Percentiles rank a stretch among this genome's conserved stretches.
Conservation (phyloP, 53 echinoderm and acorn worm genomes). For the Stichopus horrens region DNA sequence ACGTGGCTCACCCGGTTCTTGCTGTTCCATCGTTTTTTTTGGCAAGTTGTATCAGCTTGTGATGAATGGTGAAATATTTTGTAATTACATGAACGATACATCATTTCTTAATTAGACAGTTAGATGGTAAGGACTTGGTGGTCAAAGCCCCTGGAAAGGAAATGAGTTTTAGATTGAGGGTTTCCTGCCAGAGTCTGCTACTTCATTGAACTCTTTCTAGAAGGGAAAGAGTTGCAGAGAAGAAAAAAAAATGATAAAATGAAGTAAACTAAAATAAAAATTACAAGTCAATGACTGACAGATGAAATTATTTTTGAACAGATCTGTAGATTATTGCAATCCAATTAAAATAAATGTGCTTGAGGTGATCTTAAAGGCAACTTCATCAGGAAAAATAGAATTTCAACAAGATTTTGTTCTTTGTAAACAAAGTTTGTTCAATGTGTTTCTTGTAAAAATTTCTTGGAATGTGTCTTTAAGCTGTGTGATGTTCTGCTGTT, state of each 20-base stretch:
- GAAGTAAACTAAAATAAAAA: neutral
- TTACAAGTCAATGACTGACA: neutral
- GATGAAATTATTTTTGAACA: neutral
- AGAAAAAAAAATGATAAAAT: neutral
- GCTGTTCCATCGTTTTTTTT: too few relatives aligned
- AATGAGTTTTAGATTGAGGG: constrained; percentile 6
- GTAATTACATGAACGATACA: neutral
- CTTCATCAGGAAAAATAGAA: too few relatives aligned
- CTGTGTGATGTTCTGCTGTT: too few relatives aligned
- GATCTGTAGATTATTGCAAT: neutral
- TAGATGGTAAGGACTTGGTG: constrained; percentile 2
- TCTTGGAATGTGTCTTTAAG: too few relatives aligned
- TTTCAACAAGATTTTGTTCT: too few relatives aligned
- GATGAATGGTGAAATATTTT: constrained; percentile 6
- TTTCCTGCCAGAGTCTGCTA: neutral
- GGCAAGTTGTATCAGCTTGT: neutral
- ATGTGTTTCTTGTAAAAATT: too few relatives aligned
- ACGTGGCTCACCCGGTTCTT: too few relatives aligned
- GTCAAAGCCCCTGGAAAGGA: constrained; percentile 14
- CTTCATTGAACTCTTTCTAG: neutral
- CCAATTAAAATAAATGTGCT: neutral
- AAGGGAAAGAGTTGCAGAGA: neutral
- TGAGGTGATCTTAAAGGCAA: neutral
- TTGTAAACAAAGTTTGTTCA: too few relatives aligned
- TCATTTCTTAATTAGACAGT: constrained; percentile 10